phyloP scores from a whole-genome alignment of 1,140 invertebrate species.

The Drosophila prosaltans region DNA sequence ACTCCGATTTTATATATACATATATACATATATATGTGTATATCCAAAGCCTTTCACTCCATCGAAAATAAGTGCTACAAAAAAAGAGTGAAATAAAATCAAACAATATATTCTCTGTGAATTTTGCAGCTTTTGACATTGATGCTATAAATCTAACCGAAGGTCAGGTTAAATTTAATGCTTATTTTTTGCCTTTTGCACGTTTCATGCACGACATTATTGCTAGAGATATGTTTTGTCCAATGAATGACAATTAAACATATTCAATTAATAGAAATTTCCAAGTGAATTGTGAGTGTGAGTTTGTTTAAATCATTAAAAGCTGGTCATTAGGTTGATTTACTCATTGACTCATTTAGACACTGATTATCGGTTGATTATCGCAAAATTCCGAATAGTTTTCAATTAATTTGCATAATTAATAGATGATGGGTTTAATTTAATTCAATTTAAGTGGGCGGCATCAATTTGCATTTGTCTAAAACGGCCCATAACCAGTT shows the following conservation, averaged over 20 bases:
- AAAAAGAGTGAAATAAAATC: neutral
- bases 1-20: constrained; percentile 16
- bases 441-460: constrained; percentile 4
- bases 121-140: constrained; percentile 33
- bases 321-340: neutral
- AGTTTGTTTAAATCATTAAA: neutral
- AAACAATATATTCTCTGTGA: constrained; percentile 23
- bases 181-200: constrained; percentile 1
- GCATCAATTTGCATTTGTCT: neutral
- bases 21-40: neutral
- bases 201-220: neutral
- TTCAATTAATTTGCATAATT: constrained; percentile 10
- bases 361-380: constrained; percentile 4
- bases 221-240: neutral
- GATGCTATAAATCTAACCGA: constrained; percentile 46
- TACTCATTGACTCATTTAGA: neutral
- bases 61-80: neutral
- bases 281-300: neutral
- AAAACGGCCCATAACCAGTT: neutral
- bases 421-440: constrained; percentile 5
- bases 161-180: constrained; percentile 37
- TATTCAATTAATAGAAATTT: neutral
- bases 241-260: constrained; percentile 5
- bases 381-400: neutral
- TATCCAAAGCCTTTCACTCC: constrained; percentile 58